phyloP scores from a whole-genome alignment of 2,888 invertebrate species.

The Anthrax anthrax region DNA sequence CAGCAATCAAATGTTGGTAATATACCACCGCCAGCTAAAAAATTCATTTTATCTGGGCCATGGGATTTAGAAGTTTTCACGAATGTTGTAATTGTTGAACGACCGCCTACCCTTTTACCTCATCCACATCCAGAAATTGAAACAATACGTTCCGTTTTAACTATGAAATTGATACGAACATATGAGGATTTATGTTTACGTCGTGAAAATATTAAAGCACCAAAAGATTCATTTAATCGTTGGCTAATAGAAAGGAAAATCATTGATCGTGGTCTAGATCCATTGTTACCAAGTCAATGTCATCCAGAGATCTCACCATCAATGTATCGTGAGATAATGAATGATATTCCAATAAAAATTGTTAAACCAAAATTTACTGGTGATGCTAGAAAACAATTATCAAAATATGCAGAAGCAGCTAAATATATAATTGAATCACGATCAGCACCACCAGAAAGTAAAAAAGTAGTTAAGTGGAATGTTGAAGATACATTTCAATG shows the following conservation, averaged over 20 bases:
- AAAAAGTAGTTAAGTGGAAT: slow-evolving; percentile 97
- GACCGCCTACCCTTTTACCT: slow-evolving; percentile 67
- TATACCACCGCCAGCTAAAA: slow-evolving; percentile 63
- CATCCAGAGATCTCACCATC: slow-evolving; percentile 82
- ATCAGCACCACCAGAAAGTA: slow-evolving; percentile 80
- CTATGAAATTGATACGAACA: slow-evolving; percentile 73
- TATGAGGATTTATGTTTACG: slow-evolving; percentile 91
- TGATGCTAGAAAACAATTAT: slow-evolving; percentile 87
- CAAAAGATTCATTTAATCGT: slow-evolving; percentile 88
- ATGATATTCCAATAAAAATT: slow-evolving; percentile 91
- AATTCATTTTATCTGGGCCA: slow-evolving; percentile 75
- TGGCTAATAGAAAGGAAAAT: slow-evolving; percentile 96
- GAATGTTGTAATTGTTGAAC: slow-evolving; percentile 68
- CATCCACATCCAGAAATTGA: slow-evolving; percentile 94
- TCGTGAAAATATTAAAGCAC: slow-evolving; percentile 85
- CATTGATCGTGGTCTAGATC: slow-evolving; percentile 77
- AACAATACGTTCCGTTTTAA: slow-evolving; percentile 64
- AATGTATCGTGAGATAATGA: slow-evolving; percentile 96
- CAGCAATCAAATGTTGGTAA: slow-evolving; percentile 18
- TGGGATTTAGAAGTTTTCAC: slow-evolving; percentile 92
- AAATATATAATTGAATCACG: slow-evolving; percentile 93
- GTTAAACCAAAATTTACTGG: slow-evolving; percentile 91
- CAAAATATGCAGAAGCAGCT: slow-evolving; percentile 89
- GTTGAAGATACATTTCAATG: slow-evolving; percentile 95
- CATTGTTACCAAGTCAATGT: slow-evolving; percentile 82